phyloP scores from a whole-genome alignment of 1,140 invertebrate species.

The Listronotus oregonensis region DNA sequence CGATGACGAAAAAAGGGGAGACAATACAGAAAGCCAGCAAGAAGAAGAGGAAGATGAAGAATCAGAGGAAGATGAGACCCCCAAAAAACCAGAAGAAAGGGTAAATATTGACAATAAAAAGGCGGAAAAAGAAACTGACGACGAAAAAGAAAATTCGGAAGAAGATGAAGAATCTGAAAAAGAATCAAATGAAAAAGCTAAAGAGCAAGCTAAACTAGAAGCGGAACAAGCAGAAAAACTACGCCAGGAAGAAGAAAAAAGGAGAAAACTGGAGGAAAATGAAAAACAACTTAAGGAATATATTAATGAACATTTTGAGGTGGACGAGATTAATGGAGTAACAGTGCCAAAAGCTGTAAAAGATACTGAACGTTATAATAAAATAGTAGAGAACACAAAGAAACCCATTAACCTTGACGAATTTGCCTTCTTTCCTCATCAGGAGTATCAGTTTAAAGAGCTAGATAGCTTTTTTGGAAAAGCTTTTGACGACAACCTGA shows the following conservation, averaged over 20 bases:
- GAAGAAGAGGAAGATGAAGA: constrained; percentile 9
- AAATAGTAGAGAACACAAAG: constrained; percentile 24
- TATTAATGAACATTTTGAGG: constrained; percentile 30
- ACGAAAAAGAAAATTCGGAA: constrained; percentile 1
- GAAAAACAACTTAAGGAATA: constrained; percentile 32
- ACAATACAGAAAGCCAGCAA: background rate
- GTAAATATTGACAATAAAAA: constrained; percentile 20
- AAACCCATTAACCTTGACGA: constrained; percentile 11
- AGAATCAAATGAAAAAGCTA: constrained; percentile 10
- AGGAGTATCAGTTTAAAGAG: constrained; percentile 1
- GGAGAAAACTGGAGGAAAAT: constrained; percentile 23
- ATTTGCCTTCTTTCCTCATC: background rate
- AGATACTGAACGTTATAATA: constrained; percentile 23
- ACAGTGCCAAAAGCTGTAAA: constrained; percentile 24
- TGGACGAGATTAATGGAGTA: constrained; percentile 24
- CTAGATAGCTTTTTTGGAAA: constrained; percentile 10
- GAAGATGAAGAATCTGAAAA: constrained; percentile 1
- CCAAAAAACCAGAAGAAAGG: constrained; percentile 24
- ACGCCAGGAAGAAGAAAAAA: constrained; percentile 19
- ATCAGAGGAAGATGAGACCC: background rate
- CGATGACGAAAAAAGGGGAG: background rate
- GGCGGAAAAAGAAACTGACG: constrained; percentile 19
- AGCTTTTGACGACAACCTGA: constrained; percentile 19
- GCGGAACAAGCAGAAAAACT: constrained; percentile 10
- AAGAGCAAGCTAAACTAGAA: constrained; percentile 15